Percentiles rank a stretch among this genome's conserved stretches.
Conservation (phyloP, 2,113 vertebrate species). For the Sceloporus undulatus region DNA sequence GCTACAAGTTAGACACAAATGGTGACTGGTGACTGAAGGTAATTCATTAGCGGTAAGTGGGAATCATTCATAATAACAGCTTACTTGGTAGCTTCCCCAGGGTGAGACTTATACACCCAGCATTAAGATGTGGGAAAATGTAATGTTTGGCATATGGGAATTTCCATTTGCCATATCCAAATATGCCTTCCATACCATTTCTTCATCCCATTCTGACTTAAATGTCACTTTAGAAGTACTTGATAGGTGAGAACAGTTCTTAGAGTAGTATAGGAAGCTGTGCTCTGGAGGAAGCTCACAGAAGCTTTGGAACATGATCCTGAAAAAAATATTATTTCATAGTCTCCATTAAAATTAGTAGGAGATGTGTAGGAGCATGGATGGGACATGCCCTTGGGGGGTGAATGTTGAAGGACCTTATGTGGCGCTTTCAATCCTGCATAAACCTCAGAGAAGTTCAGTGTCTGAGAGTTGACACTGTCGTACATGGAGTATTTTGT, state of each 20-base stretch:
- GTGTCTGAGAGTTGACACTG: too few relatives aligned
- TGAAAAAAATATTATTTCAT: background rate
- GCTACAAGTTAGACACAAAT: background rate
- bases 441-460: background rate
- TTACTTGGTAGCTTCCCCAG: background rate
- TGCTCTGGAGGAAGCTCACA: background rate
- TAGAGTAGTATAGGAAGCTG: background rate
- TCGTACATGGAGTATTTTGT: background rate
- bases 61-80: slow-evolving; percentile 26
- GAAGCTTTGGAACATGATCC: background rate
- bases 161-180: background rate
- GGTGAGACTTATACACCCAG: background rate
- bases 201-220: background rate
- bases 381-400: background rate
- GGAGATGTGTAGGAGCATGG: background rate
- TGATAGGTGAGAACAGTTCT: background rate
- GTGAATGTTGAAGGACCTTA: background rate
- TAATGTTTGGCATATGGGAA: background rate
- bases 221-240: background rate
- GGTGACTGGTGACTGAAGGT: background rate
- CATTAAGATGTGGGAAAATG: slow-evolving; percentile 9
- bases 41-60: slow-evolving; percentile 35
- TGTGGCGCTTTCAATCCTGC: background rate
- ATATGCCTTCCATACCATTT: background rate
- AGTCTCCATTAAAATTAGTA: background rate